These are phyloP conservation scores for Nycticryphes semicollaris DNA, from an alignment of 2,113 vertebrate species.

Conservation along the genomic window DNA sequence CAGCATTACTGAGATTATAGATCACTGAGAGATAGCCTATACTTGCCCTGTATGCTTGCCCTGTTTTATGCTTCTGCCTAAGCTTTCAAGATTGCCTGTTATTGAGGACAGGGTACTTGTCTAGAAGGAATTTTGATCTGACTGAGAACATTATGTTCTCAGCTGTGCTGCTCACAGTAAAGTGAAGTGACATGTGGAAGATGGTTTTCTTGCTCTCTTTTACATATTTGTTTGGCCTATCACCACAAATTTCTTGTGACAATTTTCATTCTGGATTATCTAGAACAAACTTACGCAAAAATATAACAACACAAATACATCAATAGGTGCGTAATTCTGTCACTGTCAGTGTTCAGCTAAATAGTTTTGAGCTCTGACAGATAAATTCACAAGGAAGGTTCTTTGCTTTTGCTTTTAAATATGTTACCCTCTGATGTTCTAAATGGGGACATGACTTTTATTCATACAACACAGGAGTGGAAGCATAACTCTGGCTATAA, in stretches of 20 bases:
- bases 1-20: not conserved
- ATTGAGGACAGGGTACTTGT: not conserved
- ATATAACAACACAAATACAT: not conserved
- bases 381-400: not conserved
- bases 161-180: not conserved
- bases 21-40: not conserved
- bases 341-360: not conserved
- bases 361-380: constrained; percentile 8
- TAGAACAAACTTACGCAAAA: not conserved
- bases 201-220: not conserved
- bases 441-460: not conserved
- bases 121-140: not conserved
- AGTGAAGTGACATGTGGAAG: not conserved
- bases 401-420: constrained; percentile 21
- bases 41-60: not conserved
- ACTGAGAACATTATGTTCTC: not conserved
- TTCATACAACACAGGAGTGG: not conserved
- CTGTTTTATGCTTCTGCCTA: not conserved
- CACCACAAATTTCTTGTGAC: not conserved
- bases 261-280: not conserved
- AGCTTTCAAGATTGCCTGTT: not conserved
- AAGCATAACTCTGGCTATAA: not conserved
- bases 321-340: not conserved
- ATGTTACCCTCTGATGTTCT: not conserved
- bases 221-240: not conserved